These are phyloP conservation scores for Syncerus caffer DNA, from an alignment of 2,797 vertebrate genomes.

Conservation along the genomic window DNA sequence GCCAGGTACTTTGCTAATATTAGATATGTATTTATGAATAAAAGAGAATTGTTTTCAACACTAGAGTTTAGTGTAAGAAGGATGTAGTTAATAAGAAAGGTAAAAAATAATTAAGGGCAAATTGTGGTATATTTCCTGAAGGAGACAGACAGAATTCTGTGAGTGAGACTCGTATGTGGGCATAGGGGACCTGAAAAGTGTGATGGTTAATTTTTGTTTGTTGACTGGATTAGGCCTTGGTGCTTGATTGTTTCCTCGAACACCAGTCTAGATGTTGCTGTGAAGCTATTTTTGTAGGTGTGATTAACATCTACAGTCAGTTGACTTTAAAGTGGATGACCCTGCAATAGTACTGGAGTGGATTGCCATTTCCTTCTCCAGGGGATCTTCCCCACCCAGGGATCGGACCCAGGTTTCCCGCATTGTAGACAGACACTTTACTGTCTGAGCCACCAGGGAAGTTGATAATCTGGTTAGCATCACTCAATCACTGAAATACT, in stretches of 20 bases:
- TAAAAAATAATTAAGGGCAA: not conserved
- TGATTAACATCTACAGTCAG: not conserved
- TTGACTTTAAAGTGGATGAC: not conserved
- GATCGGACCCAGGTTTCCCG: too few species aligned
- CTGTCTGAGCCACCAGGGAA: too few species aligned
- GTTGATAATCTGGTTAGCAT: not conserved
- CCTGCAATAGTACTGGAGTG: too few species aligned
- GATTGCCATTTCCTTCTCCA: too few species aligned
- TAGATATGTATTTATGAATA: not conserved
- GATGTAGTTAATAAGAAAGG: not conserved
- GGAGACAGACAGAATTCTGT: not conserved
- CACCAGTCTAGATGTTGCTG: not conserved
- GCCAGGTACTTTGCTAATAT: not conserved
- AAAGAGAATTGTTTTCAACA: not conserved
- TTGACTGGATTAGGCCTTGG: not conserved
- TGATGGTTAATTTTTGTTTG: not conserved
- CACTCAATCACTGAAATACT: not conserved
- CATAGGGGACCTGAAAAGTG: not conserved
- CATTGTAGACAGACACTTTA: too few species aligned
- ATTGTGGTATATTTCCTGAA: not conserved
- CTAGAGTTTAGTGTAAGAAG: not conserved
- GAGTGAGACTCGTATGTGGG: not conserved
- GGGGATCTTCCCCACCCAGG: too few species aligned
- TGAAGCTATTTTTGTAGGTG: not conserved
- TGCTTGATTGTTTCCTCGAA: not conserved